phyloP scores from a whole-genome alignment of 1,140 invertebrate genomes.

The Trachymyrmex septentrionalis region DNA sequence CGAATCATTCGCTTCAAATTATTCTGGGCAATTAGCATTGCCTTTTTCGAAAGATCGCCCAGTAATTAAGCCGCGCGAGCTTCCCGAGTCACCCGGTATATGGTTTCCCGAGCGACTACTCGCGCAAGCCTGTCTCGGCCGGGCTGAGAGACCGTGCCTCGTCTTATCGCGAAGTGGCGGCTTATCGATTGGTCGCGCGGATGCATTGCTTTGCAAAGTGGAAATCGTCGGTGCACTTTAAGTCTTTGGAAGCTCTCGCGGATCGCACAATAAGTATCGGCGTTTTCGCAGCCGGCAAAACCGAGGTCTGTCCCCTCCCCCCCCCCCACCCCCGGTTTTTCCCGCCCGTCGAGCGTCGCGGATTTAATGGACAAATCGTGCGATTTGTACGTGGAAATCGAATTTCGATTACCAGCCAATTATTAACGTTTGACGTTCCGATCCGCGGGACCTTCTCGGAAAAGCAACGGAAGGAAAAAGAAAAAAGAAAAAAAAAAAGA shows the following conservation, averaged over 20 bases:
- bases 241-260: constrained; percentile 59
- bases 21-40: background rate
- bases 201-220: constrained; percentile 69
- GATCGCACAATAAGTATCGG: constrained; percentile 62
- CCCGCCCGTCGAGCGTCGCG: background rate
- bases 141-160: constrained; percentile 41
- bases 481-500: background rate
- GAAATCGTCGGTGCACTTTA: constrained; percentile 64
- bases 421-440: constrained; percentile 20
- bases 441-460: constrained; percentile 1
- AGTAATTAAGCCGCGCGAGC: background rate
- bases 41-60: background rate
- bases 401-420: constrained; percentile 50
- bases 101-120: constrained; percentile 25
- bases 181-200: constrained; percentile 68
- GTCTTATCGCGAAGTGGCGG: constrained; percentile 64
- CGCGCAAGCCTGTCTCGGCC: constrained; percentile 42
- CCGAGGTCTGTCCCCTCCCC: background rate
- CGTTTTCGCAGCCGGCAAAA: constrained; percentile 42
- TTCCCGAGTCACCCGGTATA: constrained; percentile 31
- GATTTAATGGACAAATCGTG: constrained; percentile 52
- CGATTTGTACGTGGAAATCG: constrained; percentile 56
- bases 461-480: background rate
- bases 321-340: no score
- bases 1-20: background rate